These are phyloP conservation scores for Poecilia velifera DNA, from an alignment of 2,797 vertebrate genomes.

Conservation along the genomic window DNA sequence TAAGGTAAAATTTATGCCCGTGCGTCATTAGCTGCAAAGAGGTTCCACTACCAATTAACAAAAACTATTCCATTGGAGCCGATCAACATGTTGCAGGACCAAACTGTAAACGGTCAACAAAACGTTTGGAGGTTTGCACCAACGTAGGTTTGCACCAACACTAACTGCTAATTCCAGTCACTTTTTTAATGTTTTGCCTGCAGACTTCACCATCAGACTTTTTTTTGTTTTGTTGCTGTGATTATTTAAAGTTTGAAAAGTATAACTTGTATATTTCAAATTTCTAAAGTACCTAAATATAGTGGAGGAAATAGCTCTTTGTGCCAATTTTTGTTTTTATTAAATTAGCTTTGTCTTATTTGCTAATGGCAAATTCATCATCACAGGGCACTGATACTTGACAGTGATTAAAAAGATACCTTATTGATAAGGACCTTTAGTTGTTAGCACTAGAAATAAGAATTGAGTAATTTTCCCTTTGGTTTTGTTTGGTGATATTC, in stretches of 20 bases:
- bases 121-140: neutral
- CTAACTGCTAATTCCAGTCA: neutral
- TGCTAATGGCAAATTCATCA: neutral
- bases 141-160: neutral
- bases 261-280: neutral
- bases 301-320: neutral
- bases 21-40: conserved; percentile 9
- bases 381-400: neutral
- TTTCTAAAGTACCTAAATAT: neutral
- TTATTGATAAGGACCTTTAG: neutral
- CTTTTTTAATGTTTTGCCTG: too few species aligned
- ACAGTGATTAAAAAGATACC: neutral
- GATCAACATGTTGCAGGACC: neutral
- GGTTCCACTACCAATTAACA: conserved; percentile 4
- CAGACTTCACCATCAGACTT: neutral
- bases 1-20: conserved; percentile 2
- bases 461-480: neutral
- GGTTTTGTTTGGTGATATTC: neutral
- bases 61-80: neutral
- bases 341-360: neutral
- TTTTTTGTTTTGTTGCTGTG: neutral
- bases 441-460: neutral
- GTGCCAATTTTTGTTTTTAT: neutral
- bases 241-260: neutral
- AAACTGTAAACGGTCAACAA: neutral